A percentile compares a stretch with the other conserved stretches of the same genome.
Conservation (phyloP, 1,140 invertebrate species). For the Saxidomus purpurata region DNA sequence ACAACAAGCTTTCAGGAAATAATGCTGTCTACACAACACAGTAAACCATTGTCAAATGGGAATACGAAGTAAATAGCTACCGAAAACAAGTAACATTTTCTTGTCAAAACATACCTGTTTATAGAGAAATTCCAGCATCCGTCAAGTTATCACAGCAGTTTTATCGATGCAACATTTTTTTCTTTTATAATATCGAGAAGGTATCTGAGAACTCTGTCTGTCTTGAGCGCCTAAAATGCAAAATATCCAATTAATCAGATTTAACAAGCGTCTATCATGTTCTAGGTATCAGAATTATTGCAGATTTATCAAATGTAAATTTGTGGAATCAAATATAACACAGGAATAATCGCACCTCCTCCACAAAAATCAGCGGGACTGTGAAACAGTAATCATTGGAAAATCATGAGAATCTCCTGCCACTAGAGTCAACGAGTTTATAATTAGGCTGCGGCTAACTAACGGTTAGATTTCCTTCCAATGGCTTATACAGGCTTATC, state of each 20-base stretch:
- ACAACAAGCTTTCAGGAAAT: too few relatives aligned
- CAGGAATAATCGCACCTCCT: slow-evolving; percentile 20
- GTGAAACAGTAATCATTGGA: slow-evolving; percentile 35
- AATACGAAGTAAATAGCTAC: too few relatives aligned
- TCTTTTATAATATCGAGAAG: not conserved
- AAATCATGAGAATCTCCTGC: slow-evolving; percentile 31
- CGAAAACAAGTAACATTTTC: too few relatives aligned
- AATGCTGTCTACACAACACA: too few relatives aligned
- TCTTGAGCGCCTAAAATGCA: slow-evolving; percentile 1
- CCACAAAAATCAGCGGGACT: slow-evolving; percentile 11
- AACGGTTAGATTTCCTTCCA: too few relatives aligned
- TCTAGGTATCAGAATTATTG: slow-evolving; percentile 9
- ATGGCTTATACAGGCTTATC: too few relatives aligned
- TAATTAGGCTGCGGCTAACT: not conserved
- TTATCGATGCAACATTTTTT: not conserved
- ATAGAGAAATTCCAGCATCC: not conserved
- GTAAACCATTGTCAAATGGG: too few relatives aligned
- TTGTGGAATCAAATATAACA: slow-evolving; percentile 19
- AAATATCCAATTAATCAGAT: slow-evolving; percentile 45
- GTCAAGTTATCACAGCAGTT: not conserved
- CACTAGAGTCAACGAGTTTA: slow-evolving; percentile 4
- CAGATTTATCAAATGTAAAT: slow-evolving; percentile 19
- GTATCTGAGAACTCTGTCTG: not conserved
- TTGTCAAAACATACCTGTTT: slow-evolving; percentile 2
- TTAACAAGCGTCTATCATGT: slow-evolving; percentile 43